Evolutionary conservation across 2,797 vertebrate species (phyloP).

Genomic region (Neosilurus mollespiculum): DNA sequence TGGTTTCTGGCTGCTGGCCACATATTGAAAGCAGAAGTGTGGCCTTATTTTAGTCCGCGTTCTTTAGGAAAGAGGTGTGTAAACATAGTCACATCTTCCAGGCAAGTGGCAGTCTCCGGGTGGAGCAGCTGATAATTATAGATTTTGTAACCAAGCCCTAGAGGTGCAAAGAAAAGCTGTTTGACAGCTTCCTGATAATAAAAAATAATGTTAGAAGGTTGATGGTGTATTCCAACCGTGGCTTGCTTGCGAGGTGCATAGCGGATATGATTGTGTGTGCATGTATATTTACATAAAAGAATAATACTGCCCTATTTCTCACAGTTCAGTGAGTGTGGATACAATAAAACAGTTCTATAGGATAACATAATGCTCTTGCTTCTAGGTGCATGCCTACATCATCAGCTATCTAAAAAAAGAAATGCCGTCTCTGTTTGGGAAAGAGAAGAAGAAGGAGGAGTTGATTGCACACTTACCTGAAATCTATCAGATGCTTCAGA

Average conservation of each 20-base stretch:
- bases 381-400: constrained; percentile 95
- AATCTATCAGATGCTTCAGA: constrained; percentile 88
- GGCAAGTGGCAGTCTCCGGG: constrained; percentile 22
- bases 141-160: constrained; percentile 19
- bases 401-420: constrained; percentile 97
- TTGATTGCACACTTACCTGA: constrained; percentile 86
- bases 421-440: constrained; percentile 94
- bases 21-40: constrained; percentile 50
- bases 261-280: no score
- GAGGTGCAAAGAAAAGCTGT: constrained; percentile 19
- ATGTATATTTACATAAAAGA: no score
- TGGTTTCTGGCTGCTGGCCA: constrained; percentile 14
- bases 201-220: background rate
- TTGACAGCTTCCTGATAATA: constrained; percentile 20
- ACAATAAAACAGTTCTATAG: no score
- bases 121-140: constrained; percentile 25
- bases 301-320: no score
- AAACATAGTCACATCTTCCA: constrained; percentile 45
- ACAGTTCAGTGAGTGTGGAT: no score
- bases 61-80: constrained; percentile 51
- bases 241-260: no score
- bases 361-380: constrained; percentile 7
- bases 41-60: constrained; percentile 44
- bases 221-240: background rate
- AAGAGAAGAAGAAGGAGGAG: constrained; percentile 94